Conservation (phyloP, 2,888 invertebrate species). For the Physocephala rufipes region DNA sequence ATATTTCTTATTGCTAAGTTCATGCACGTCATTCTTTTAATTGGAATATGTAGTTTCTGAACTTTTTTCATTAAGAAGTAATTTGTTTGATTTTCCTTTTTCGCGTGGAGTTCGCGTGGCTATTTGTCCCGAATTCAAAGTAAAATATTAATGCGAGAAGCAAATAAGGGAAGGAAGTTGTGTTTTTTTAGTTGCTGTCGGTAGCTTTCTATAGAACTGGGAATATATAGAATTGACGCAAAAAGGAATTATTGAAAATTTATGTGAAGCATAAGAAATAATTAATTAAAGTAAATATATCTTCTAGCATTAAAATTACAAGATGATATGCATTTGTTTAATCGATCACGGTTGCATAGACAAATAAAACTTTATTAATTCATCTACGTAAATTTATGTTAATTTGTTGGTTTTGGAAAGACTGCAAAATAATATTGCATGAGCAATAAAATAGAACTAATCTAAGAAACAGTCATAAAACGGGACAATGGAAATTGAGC, state of each 20-base stretch:
- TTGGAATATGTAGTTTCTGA: too few relatives aligned
- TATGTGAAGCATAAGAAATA: conserved; percentile 24
- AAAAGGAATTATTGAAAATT: conserved; percentile 19
- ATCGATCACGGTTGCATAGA: not conserved
- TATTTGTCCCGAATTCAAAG: conserved; percentile 7
- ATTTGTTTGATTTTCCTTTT: not conserved
- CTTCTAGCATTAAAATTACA: not conserved
- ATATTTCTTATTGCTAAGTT: too few relatives aligned
- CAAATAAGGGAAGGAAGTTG: not conserved
- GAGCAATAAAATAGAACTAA: not conserved
- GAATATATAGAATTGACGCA: not conserved
- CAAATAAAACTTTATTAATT: not conserved
- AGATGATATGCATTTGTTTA: conserved; percentile 1
- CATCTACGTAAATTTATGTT: not conserved
- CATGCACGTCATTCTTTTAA: too few relatives aligned
- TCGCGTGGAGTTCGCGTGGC: not conserved
- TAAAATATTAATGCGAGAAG: not conserved
- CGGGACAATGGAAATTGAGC: conserved; percentile 62
- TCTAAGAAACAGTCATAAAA: conserved; percentile 16
- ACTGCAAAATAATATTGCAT: not conserved
- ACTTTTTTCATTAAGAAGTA: not conserved
- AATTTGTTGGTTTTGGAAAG: conserved; percentile 1
- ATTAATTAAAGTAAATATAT: conserved; percentile 18
- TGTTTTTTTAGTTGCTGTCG: conserved; percentile 8
- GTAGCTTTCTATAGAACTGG: conserved; percentile 1